Conservation (phyloP, 2,888 invertebrate genomes). For the Cephus rjabovi region DNA sequence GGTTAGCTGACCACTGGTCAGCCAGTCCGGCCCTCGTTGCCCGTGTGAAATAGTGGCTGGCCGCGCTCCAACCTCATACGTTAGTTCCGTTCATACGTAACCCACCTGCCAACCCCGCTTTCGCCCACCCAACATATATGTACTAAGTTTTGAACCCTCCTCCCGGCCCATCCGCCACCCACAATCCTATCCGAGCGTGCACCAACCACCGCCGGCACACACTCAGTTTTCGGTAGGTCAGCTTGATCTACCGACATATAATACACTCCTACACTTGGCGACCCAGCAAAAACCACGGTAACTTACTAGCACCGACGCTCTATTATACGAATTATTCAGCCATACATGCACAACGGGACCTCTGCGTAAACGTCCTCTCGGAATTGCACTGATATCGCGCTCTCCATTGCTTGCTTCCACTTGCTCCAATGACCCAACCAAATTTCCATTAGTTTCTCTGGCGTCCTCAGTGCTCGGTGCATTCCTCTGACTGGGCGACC, state of each 20-base stretch:
- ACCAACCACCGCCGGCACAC: constrained; percentile 14
- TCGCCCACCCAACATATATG: constrained; percentile 17
- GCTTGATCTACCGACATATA: constrained; percentile 35
- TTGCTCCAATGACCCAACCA: background rate
- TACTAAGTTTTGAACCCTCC: constrained; percentile 10
- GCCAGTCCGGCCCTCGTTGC: constrained; percentile 42
- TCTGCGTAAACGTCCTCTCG: constrained; percentile 10
- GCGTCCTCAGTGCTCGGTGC: background rate
- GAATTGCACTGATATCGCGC: constrained; percentile 14
- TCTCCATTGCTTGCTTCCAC: background rate
- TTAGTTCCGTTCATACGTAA: constrained; percentile 60
- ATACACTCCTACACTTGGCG: constrained; percentile 18
- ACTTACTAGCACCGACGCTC: constrained; percentile 29
- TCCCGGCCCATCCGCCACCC: constrained; percentile 13
- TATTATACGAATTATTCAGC: constrained; percentile 34
- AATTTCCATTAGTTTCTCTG: constrained; percentile 5
- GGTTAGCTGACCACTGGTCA: constrained; percentile 51
- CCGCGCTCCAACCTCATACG: constrained; percentile 61
- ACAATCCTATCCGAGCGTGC: constrained; percentile 15
- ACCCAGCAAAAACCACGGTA: constrained; percentile 32
- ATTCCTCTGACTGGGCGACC: background rate
- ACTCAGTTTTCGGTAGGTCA: constrained; percentile 34
- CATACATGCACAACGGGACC: constrained; percentile 16
- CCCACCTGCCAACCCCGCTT: constrained; percentile 49
- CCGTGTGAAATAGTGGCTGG: constrained; percentile 62